A percentile compares a stretch with the other conserved stretches of the same genome.
Conservation (phyloP, 2,888 invertebrate genomes). For the Anarsia innoxiella region DNA sequence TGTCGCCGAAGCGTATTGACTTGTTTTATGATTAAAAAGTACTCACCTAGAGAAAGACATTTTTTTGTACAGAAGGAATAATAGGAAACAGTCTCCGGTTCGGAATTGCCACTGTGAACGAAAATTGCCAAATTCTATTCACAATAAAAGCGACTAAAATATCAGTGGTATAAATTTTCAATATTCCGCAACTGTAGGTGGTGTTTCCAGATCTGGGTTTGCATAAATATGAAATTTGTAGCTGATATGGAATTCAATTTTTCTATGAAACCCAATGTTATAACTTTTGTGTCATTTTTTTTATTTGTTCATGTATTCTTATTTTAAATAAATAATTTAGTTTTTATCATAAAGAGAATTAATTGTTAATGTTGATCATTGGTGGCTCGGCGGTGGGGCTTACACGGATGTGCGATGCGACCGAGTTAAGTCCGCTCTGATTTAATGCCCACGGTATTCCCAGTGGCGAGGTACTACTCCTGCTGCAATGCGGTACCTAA, state of each 20-base stretch:
- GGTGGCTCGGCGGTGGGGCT: slow-evolving; percentile 6
- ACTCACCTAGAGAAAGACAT: no score
- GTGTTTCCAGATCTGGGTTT: slow-evolving; percentile 34
- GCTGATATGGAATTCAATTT: slow-evolving; percentile 41
- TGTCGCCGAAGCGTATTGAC: no score
- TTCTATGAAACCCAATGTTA: no score
- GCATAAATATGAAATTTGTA: slow-evolving; percentile 46
- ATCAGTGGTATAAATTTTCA: slow-evolving; percentile 31
- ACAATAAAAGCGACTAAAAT: slow-evolving; percentile 9
- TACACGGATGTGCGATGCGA: slow-evolving; percentile 10
- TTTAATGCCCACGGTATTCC: slow-evolving; percentile 26
- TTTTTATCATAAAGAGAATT: no score
- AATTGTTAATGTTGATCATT: no score
- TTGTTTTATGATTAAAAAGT: no score
- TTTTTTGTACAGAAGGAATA: no score
- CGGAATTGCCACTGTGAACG: no score
- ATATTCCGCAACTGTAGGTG: slow-evolving; percentile 30
- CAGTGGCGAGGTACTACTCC: slow-evolving; percentile 21
- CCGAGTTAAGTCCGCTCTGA: slow-evolving; percentile 25
- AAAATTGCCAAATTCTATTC: slow-evolving; percentile 8
- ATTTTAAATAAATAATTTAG: no score
- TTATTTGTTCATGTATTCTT: no score
- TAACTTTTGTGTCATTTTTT: no score
- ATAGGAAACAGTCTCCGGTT: no score
- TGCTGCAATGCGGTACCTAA: slow-evolving; percentile 33